These are phyloP conservation scores for Oplegnathus fasciatus DNA, from an alignment of 2,113 vertebrate genomes.

Conservation along the genomic window DNA sequence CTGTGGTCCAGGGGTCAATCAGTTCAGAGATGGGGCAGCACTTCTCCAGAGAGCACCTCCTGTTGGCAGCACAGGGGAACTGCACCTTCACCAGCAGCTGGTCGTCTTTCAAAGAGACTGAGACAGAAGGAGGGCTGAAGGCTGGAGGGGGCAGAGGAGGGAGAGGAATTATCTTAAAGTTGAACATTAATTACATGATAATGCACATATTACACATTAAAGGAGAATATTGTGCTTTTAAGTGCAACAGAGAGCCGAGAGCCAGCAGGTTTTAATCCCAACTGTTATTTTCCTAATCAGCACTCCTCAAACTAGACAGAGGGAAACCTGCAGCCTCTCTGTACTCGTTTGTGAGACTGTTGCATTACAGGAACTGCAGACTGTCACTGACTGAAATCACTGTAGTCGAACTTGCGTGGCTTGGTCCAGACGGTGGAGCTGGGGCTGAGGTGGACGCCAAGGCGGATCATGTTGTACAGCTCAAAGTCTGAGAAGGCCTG, in stretches of 20 bases:
- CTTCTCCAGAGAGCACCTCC: slow-evolving; percentile 60
- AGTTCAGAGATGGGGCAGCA: slow-evolving; percentile 69
- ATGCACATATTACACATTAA: not conserved
- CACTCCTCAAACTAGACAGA: not conserved
- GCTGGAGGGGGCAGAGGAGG: not conserved
- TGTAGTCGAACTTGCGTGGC: slow-evolving; percentile 62
- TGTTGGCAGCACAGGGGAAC: slow-evolving; percentile 76
- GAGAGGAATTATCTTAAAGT: not conserved
- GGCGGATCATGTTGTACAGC: slow-evolving; percentile 70
- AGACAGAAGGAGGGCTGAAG: slow-evolving; percentile 80
- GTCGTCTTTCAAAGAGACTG: slow-evolving; percentile 45
- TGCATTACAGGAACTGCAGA: not conserved
- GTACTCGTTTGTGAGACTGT: not conserved
- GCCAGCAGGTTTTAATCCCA: not conserved
- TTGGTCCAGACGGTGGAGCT: slow-evolving; percentile 53
- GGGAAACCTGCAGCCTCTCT: not conserved
- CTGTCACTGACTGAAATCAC: slow-evolving; percentile 71
- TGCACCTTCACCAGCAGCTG: slow-evolving; percentile 70
- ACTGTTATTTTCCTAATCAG: too few species aligned
- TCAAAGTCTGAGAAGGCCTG: slow-evolving; percentile 64
- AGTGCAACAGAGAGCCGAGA: not conserved
- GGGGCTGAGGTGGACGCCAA: slow-evolving; percentile 64
- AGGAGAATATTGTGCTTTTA: not conserved
- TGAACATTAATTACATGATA: too few species aligned
- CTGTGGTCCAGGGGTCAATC: slow-evolving; percentile 66